These are phyloP conservation scores for Microtus pennsylvanicus DNA, from an alignment of 2,113 vertebrate species.

Conservation along the genomic window DNA sequence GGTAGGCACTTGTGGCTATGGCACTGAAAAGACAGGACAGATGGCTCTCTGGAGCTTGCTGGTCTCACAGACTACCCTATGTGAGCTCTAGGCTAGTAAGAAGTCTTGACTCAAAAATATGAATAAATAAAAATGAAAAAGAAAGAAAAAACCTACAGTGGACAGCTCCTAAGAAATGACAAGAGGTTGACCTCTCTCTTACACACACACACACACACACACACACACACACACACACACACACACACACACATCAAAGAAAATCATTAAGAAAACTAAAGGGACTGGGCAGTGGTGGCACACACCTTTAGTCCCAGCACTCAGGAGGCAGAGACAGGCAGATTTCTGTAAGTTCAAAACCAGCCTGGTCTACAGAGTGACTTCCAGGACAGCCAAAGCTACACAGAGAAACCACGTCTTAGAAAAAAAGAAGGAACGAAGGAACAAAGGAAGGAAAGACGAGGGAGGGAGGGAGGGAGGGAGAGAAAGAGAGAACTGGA, in stretches of 20 bases:
- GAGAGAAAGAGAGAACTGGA: background rate
- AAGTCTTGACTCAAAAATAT: background rate
- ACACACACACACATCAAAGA: background rate
- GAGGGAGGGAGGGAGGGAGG: no score
- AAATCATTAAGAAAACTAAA: background rate
- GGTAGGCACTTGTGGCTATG: background rate
- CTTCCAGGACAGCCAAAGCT: no score
- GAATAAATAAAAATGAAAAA: background rate
- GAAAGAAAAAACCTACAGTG: background rate
- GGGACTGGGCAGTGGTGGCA: no score
- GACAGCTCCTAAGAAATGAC: background rate
- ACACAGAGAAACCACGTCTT: no score
- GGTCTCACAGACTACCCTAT: background rate
- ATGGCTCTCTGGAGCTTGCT: background rate
- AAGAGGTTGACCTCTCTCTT: background rate
- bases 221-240: background rate
- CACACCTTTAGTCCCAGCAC: no score
- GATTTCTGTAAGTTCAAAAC: no score
- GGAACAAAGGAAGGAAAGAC: no score
- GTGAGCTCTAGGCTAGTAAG: background rate
- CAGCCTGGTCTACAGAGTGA: no score
- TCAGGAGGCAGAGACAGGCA: no score
- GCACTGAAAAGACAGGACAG: background rate
- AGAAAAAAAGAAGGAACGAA: no score
- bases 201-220: no score